Percentiles rank a stretch among this genome's conserved stretches.
Conservation (phyloP, 1,140 invertebrate species). For the Druon quercuslanigerum region DNA sequence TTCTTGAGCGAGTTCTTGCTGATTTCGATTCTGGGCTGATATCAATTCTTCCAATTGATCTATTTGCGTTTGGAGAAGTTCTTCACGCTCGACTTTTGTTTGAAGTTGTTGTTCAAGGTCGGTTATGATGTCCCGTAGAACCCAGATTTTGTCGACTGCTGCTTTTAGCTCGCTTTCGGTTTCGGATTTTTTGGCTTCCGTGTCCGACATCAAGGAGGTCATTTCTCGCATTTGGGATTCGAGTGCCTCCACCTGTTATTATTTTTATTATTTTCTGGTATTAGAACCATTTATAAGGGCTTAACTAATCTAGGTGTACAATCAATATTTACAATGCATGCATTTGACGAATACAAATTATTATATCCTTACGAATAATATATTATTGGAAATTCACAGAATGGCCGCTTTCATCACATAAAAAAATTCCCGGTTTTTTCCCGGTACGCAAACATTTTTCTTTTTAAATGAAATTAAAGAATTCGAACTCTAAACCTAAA, state of each 20-base stretch:
- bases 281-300: background rate
- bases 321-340: background rate
- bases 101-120: conserved; percentile 85
- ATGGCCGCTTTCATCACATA: no score
- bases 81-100: conserved; percentile 75
- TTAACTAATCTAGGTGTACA: conserved; percentile 35
- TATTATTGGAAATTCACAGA: background rate
- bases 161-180: conserved; percentile 82
- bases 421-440: no score
- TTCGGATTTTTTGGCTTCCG: conserved; percentile 77
- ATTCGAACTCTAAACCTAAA: no score
- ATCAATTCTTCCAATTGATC: conserved; percentile 74
- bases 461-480: no score
- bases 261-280: conserved; percentile 35
- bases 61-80: conserved; percentile 72
- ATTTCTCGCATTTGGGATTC: conserved; percentile 83
- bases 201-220: conserved; percentile 78
- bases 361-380: no score
- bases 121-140: conserved; percentile 84
- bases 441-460: no score
- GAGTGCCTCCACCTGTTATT: conserved; percentile 80
- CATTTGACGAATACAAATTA: no score
- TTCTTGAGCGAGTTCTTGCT: conserved; percentile 76
- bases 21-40: conserved; percentile 76
- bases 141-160: conserved; percentile 82